Conservation (phyloP, 1,140 invertebrate genomes). For the Drosophila navojoa region DNA sequence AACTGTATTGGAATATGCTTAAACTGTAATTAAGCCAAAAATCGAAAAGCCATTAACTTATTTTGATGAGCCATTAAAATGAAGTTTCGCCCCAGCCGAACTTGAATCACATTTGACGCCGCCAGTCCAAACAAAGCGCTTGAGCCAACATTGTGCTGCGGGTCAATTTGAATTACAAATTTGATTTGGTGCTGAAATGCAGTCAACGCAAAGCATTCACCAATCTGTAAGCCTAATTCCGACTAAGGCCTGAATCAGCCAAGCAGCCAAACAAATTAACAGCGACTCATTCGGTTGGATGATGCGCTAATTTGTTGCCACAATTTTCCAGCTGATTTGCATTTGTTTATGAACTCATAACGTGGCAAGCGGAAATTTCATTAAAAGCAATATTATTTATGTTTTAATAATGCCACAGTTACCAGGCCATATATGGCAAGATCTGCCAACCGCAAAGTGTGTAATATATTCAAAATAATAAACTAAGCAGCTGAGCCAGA, state of each 20-base stretch:
- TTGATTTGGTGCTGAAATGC: slow-evolving; percentile 46
- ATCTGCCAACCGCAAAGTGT: slow-evolving; percentile 23
- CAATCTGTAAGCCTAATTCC: slow-evolving; percentile 65
- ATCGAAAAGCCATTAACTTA: slow-evolving; percentile 66
- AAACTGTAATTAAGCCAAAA: slow-evolving; percentile 68
- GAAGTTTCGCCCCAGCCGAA: slow-evolving; percentile 51
- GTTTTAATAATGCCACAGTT: slow-evolving; percentile 69
- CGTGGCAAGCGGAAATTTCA: slow-evolving; percentile 71
- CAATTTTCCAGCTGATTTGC: slow-evolving; percentile 75
- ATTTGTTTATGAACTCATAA: slow-evolving; percentile 79
- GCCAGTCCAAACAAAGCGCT: slow-evolving; percentile 32
- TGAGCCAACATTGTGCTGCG: slow-evolving; percentile 24
- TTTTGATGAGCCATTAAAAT: slow-evolving; percentile 75
- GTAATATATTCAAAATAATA: slow-evolving; percentile 74
- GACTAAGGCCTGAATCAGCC: slow-evolving; percentile 17
- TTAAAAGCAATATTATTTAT: slow-evolving; percentile 73
- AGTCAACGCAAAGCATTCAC: slow-evolving; percentile 69
- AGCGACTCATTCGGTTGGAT: slow-evolving; percentile 25
- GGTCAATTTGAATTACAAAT: slow-evolving; percentile 73
- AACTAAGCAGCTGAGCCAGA: slow-evolving; percentile 41
- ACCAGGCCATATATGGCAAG: slow-evolving; percentile 51
- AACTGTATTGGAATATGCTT: slow-evolving; percentile 58
- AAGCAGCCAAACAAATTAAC: slow-evolving; percentile 21
- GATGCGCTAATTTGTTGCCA: slow-evolving; percentile 80
- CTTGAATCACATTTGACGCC: slow-evolving; percentile 57